A percentile compares a stretch with the other conserved stretches of the same genome.
Evolutionary conservation across 2,888 invertebrate species (phyloP).

Genomic region (Athrips mouffetella): DNA sequence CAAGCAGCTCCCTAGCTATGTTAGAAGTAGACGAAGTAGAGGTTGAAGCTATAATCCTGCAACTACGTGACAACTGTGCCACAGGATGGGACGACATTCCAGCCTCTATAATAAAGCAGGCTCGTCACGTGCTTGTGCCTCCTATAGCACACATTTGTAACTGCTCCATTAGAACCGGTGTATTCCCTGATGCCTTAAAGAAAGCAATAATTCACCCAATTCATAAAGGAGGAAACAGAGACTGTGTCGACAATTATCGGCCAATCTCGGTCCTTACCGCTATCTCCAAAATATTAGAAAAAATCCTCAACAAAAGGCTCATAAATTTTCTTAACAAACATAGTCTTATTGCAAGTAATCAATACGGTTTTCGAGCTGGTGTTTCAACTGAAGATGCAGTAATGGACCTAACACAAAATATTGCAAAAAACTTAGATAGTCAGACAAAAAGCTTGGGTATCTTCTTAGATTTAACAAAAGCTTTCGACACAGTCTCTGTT

Average conservation of each 20-base stretch:
- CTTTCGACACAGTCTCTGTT: too few species aligned
- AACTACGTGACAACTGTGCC: conserved; percentile 13
- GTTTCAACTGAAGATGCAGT: neutral
- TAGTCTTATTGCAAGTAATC: neutral
- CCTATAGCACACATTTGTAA: conserved; percentile 17
- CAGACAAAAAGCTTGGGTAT: too few species aligned
- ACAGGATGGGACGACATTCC: conserved; percentile 19
- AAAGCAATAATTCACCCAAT: conserved; percentile 21
- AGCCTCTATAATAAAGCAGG: conserved; percentile 12
- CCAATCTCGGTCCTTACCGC: too few species aligned
- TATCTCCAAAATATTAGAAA: conserved; percentile 25
- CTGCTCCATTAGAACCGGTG: conserved; percentile 8
- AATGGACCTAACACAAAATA: too few species aligned
- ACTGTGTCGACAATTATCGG: conserved; percentile 23
- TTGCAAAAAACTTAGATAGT: too few species aligned
- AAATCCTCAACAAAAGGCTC: conserved; percentile 13
- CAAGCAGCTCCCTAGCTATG: neutral
- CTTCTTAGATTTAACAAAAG: too few species aligned
- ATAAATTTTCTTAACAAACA: neutral
- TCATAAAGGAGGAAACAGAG: conserved; percentile 20
- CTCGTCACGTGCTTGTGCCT: conserved; percentile 1
- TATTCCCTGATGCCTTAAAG: conserved; percentile 23
- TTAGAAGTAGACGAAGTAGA: conserved; percentile 11
- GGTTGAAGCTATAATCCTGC: conserved; percentile 2
- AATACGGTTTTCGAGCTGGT: neutral